Evolutionary conservation across 2,888 invertebrate species (phyloP), one percentile per base, ranked within the genome.

Genomic region (Blomia tropicalis): DNA sequence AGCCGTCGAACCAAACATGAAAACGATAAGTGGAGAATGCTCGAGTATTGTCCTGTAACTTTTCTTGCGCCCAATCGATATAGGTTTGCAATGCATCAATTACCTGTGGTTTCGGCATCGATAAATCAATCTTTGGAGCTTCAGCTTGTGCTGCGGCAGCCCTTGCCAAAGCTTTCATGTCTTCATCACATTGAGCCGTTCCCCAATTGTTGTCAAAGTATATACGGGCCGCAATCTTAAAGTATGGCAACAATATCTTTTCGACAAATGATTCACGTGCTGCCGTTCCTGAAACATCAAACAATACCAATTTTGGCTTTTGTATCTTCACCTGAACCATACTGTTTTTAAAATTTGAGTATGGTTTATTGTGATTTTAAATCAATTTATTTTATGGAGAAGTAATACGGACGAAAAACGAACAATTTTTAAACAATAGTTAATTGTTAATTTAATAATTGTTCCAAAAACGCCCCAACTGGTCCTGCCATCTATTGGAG

Each of bases 1-100:
- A 60, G 19, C 59, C 63, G 17, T 63, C 59, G 27, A 63, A 63
- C 63, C 63, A 63, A 32, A 63, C 47, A 19, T 63, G 43, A 27
- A 63, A 51, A 17, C 51, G 51, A 27, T 14, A 47, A 22, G 27
- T 47, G 51, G 27, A 7, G 22, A 47, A 47, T 22, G 51, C 51
- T 27, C n/a, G 7, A 7, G 51, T 11, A n/a, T n/a, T n/a, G 23
- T 47, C 51, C 22, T 47, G 7, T 7, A 11, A 7, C 7, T 14
- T 27, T 14, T 22, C n/a, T 14, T 27, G 7, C 7, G 7, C 7
- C 5, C n/a, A 47, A 7, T 14, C 22, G 7, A 47, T 27, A 27
- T 47, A 47, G 5, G 7, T 47, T 11, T 7, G 7, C 23, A 47
- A 14, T 22, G 51, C 51, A 7, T 47, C 51, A 47, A 47, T 47